Evolutionary conservation across 2,888 invertebrate species (phyloP).

Genomic region (Lithophane leautieri): DNA sequence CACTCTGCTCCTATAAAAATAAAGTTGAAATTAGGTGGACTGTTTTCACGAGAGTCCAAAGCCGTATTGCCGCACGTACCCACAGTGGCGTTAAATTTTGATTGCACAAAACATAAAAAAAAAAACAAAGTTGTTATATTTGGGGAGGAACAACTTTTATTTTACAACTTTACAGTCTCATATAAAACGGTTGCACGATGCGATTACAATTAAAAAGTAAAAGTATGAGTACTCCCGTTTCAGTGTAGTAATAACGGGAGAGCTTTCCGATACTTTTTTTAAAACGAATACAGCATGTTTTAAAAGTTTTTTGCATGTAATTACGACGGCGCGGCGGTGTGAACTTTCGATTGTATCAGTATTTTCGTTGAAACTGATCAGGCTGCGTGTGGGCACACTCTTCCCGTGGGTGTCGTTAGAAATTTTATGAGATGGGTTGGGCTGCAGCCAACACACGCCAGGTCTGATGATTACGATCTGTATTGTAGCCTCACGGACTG

Average conservation of each 20-base stretch:
- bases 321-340: conserved; percentile 12
- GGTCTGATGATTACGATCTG: conserved; percentile 28
- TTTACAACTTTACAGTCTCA: conserved; percentile 65
- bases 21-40: conserved; percentile 54
- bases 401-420: conserved; percentile 33
- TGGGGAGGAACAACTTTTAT: conserved; percentile 64
- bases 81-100: conserved; percentile 68
- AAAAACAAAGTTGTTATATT: conserved; percentile 66
- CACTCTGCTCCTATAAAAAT: conserved; percentile 35
- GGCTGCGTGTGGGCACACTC: not conserved
- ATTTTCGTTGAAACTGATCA: conserved; percentile 28
- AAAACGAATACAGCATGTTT: conserved; percentile 9
- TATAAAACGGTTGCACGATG: conserved; percentile 64
- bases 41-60: conserved; percentile 40
- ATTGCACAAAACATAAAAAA: conserved; percentile 67
- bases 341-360: conserved; percentile 26
- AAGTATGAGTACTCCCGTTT: conserved; percentile 49
- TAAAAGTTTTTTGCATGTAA: conserved; percentile 27
- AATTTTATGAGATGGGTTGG: conserved; percentile 42
- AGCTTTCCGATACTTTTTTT: conserved; percentile 30
- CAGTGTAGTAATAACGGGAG: conserved; percentile 26
- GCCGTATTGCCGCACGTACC: conserved; percentile 65
- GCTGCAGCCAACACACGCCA: conserved; percentile 13
- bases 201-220: conserved; percentile 64
- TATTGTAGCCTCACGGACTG: not conserved